Conservation (phyloP, 2,888 invertebrate species). For the Epinotia ramella region DNA sequence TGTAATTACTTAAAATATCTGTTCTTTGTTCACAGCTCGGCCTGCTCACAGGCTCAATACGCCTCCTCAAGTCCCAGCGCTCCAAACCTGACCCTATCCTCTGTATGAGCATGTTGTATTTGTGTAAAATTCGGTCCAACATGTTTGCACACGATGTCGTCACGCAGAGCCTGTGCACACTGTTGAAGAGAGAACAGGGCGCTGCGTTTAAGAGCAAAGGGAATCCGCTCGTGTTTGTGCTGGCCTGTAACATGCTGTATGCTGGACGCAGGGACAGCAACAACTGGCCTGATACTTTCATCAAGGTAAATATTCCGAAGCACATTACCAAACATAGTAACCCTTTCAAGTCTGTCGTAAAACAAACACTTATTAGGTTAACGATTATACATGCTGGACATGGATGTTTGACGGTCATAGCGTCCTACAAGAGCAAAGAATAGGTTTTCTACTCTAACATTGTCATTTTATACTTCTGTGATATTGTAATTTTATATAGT, state of each 20-base stretch:
- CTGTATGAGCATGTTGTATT: constrained; percentile 91
- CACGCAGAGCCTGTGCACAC: constrained; percentile 91
- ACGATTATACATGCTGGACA: too few relatives aligned
- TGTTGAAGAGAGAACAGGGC: constrained; percentile 92
- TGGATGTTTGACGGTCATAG: too few relatives aligned
- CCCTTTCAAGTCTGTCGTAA: background rate
- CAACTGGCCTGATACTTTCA: constrained; percentile 96
- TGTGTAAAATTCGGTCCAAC: constrained; percentile 92
- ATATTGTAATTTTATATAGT: too few relatives aligned
- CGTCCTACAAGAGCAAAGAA: too few relatives aligned
- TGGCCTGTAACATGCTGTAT: constrained; percentile 93
- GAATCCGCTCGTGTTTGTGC: constrained; percentile 91
- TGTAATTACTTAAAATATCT: background rate
- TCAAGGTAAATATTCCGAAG: constrained; percentile 86
- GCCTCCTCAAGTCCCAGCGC: constrained; percentile 90
- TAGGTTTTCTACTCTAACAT: too few relatives aligned
- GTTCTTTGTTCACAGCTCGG: constrained; percentile 82
- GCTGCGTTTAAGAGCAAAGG: constrained; percentile 90
- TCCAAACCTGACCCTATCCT: constrained; percentile 93
- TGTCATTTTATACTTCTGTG: too few relatives aligned
- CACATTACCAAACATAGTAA: background rate
- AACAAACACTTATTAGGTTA: too few relatives aligned
- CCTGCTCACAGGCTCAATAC: constrained; percentile 95
- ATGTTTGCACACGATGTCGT: constrained; percentile 91
- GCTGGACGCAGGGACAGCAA: constrained; percentile 92